A percentile compares a stretch with the other conserved stretches of the same genome.
These are phyloP conservation scores for Venusia cambrica DNA, from an alignment of 2,888 invertebrate genomes.

Conservation along the genomic window DNA sequence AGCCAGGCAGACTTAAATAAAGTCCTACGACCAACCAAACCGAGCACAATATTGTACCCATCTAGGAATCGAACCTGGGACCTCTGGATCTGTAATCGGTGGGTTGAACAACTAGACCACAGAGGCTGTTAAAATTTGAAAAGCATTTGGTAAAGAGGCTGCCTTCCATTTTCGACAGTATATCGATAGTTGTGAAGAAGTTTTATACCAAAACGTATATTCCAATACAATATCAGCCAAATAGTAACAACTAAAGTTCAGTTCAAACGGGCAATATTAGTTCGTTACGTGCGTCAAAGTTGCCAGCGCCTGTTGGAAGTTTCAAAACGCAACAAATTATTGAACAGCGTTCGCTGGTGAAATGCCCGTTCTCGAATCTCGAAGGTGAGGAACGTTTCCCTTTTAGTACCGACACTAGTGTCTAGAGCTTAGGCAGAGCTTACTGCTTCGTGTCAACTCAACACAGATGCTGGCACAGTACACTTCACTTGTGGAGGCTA, in stretches of 20 bases:
- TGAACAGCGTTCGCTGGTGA: conserved; percentile 14
- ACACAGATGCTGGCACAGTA: conserved; percentile 5
- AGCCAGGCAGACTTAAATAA: too few species aligned
- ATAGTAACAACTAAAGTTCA: conserved; percentile 5
- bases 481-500: too few species aligned
- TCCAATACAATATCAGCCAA: conserved; percentile 5
- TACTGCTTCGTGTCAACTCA: conserved; percentile 1
- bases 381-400: conserved; percentile 5
- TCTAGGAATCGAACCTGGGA: too few species aligned
- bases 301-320: conserved; percentile 1
- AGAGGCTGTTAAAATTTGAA: too few species aligned
- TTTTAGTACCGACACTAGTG: conserved; percentile 3
- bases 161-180: too few species aligned
- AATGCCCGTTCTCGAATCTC: conserved; percentile 8
- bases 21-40: too few species aligned
- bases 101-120: too few species aligned
- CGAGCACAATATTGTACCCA: too few species aligned
- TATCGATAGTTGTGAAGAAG: too few species aligned
- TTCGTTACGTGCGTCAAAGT: conserved; percentile 6
- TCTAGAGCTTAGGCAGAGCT: conserved; percentile 1
- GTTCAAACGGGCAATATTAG: conserved; percentile 3
- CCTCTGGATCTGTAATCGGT: too few species aligned
- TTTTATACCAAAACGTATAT: background rate
- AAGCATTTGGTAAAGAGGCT: too few species aligned
- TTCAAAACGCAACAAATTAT: conserved; percentile 2